These are phyloP conservation scores for Opisthocomus hoazin DNA, from an alignment of 2,113 vertebrate genomes.

Conservation along the genomic window DNA sequence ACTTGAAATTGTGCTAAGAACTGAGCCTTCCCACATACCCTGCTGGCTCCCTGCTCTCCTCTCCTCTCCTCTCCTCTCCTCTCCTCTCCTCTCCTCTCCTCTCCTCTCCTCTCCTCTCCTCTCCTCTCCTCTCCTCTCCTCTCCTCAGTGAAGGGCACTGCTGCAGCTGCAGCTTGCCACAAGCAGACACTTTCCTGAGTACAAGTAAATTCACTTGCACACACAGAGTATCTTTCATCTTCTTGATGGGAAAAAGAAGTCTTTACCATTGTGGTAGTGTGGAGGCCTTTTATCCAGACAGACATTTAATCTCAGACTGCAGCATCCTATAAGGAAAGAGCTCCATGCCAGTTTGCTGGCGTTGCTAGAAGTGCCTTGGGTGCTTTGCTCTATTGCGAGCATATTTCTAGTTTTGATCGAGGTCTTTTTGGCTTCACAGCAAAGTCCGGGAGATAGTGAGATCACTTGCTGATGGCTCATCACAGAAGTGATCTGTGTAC, in stretches of 20 bases:
- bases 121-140: too few species aligned
- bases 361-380: not conserved
- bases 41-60: too few species aligned
- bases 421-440: not conserved
- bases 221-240: not conserved
- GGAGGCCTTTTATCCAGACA: not conserved
- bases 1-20: not conserved
- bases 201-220: not conserved
- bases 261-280: not conserved
- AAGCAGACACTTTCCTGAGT: not conserved
- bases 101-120: not conserved
- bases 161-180: not conserved
- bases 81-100: not conserved
- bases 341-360: not conserved
- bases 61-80: not conserved
- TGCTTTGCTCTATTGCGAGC: not conserved
- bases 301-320: not conserved
- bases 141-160: not conserved
- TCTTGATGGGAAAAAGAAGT: not conserved
- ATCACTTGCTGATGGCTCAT: not conserved
- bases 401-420: not conserved
- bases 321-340: not conserved
- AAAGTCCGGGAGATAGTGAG: not conserved
- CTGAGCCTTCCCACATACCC: not conserved
- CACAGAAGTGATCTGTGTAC: not conserved